Base-by-base conservation (phyloP, 2,113 vertebrate genomes). In the Seriola quinqueradiata region DNA sequence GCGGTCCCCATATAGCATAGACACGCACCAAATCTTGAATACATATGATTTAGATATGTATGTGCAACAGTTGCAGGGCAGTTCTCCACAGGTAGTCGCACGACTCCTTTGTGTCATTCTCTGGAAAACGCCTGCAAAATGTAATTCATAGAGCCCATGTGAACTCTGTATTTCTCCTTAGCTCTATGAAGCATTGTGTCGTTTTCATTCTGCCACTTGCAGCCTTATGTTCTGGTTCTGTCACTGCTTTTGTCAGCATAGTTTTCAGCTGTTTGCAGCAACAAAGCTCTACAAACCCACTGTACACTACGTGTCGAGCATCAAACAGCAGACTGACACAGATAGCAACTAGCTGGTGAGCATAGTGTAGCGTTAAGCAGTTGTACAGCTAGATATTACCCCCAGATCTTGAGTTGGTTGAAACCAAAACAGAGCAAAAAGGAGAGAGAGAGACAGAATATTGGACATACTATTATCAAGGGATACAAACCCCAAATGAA, bases 151-250 rank as follows among this genome's bases (percentile, higher is more conserved):
- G 1, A 48, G 14, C 8, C 50, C 50, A 21, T 54, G 52, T 54
- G 19, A 1, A n/a, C 32, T 42, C 68, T 36, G 38, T 38, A 46
- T 1, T 14, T 57, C 14, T 25, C 42, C 14, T 25, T 32, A 61
- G 9, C 23, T 44, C 40, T 74, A 34, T 50, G n/a, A 48, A 60
- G 42, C 23, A 52, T 57, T 57, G 70, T 57, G 65, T 70, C 48
- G 57, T 16, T 11, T 54, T 63, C 34, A 28, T 28, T 58, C 34
- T 60, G 25, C 7, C 32, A 19, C 19, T 21, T 32, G 19, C 23
- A 44, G 16, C 13, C 32, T 58, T 4, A 32, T 50, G 67, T 50
- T 60, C 28, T 36, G 36, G 46, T 44, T 32, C 17, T 48, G 12
- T 3, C 19, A 9, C 1, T 0, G 8, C 40, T 36, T 14, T 17